Percentiles rank a stretch among this genome's conserved stretches.
Conservation (phyloP, 1,140 invertebrate species). For the Cyrtorhinus lividipennis region DNA sequence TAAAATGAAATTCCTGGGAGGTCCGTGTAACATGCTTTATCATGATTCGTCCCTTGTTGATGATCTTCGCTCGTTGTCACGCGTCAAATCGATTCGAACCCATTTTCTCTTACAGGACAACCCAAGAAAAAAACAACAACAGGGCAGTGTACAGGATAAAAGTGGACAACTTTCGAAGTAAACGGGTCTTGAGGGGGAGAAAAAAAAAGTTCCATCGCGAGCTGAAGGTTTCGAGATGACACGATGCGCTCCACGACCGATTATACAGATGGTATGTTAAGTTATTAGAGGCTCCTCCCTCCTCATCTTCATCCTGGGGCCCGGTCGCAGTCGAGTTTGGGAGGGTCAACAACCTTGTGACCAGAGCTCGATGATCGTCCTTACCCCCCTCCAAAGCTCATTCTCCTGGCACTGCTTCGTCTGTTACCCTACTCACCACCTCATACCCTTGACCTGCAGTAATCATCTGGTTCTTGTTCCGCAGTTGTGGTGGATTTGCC, state of each 20-base stretch:
- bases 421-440: not conserved
- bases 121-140: too few relatives aligned
- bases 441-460: constrained; percentile 8
- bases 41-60: too few relatives aligned
- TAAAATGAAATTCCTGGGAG: too few relatives aligned
- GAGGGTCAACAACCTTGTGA: not conserved
- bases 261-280: constrained; percentile 10
- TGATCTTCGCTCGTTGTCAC: too few relatives aligned
- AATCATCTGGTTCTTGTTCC: not conserved
- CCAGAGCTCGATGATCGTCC: not conserved
- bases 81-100: too few relatives aligned
- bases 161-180: too few relatives aligned
- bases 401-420: not conserved
- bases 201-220: too few relatives aligned
- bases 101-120: too few relatives aligned
- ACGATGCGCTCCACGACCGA: not conserved
- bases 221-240: constrained; percentile 1
- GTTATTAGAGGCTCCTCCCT: constrained; percentile 6
- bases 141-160: too few relatives aligned
- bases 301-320: not conserved
- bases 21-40: too few relatives aligned
- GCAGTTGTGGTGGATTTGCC: not conserved
- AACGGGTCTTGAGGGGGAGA: too few relatives aligned
- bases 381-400: not conserved
- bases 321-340: not conserved